Conservation (phyloP, 1,140 invertebrate genomes). For the Trachelipus rathkii region DNA sequence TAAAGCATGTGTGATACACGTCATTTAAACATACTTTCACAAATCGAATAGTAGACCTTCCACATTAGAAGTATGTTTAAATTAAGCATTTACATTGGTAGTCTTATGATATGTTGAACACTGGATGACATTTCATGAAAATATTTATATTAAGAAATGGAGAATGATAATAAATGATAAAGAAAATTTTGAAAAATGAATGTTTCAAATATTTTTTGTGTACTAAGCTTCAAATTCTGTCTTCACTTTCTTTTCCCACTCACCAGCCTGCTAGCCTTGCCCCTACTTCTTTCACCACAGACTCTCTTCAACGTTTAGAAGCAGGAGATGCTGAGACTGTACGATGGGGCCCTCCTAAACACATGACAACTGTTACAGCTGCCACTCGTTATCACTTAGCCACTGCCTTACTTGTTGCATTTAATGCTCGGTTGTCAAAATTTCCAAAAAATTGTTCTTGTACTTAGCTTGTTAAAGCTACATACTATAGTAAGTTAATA, state of each 20-base stretch:
- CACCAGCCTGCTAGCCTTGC: constrained; percentile 64
- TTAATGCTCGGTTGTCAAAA: constrained; percentile 74
- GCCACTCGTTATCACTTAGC: constrained; percentile 79
- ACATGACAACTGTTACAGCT: constrained; percentile 77
- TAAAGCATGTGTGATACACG: too few species aligned
- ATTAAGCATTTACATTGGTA: too few species aligned
- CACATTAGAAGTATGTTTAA: too few species aligned
- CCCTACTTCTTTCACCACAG: constrained; percentile 71
- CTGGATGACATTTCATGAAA: too few species aligned
- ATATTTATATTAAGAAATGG: too few species aligned
- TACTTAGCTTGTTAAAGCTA: constrained; percentile 75
- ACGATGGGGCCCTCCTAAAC: constrained; percentile 77
- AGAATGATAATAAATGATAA: too few species aligned
- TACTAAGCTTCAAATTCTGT: background rate
- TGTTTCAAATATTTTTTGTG: background rate
- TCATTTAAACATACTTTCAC: too few species aligned
- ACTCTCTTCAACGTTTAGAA: constrained; percentile 72
- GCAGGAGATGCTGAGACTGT: constrained; percentile 79
- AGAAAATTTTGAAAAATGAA: too few species aligned
- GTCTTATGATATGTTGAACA: too few species aligned
- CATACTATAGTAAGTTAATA: constrained; percentile 73
- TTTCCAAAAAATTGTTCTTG: constrained; percentile 70
- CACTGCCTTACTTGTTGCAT: constrained; percentile 78
- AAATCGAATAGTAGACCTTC: too few species aligned
- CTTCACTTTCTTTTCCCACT: background rate